These are phyloP conservation scores for Zophobas morio DNA, from an alignment of 1,140 invertebrate species.

Conservation along the genomic window DNA sequence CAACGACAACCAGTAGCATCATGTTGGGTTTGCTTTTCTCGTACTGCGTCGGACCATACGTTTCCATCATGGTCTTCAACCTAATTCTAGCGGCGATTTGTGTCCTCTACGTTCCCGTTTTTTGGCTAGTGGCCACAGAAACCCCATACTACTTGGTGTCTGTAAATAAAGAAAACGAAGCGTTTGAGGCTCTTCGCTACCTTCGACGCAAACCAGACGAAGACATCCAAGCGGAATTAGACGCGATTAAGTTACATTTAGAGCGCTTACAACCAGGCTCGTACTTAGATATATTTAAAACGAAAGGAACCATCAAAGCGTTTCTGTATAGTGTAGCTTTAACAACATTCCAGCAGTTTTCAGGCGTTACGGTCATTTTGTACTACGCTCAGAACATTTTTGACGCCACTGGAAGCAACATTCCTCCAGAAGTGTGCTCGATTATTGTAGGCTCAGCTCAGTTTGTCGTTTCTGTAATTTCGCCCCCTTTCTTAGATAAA, in stretches of 20 bases:
- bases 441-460: constrained; percentile 84
- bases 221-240: not conserved
- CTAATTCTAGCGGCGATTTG: constrained; percentile 3
- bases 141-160: not conserved
- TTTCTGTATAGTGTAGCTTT: constrained; percentile 79
- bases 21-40: constrained; percentile 7
- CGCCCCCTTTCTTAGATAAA: constrained; percentile 83
- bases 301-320: constrained; percentile 73
- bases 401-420: constrained; percentile 71
- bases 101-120: constrained; percentile 54
- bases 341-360: constrained; percentile 81
- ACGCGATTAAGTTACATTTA: not conserved
- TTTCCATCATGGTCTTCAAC: not conserved
- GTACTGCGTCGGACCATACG: constrained; percentile 9
- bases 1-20: not conserved
- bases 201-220: not conserved
- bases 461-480: constrained; percentile 74
- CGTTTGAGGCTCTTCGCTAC: not conserved
- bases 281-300: constrained; percentile 64
- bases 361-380: constrained; percentile 85
- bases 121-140: constrained; percentile 12
- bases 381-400: constrained; percentile 86
- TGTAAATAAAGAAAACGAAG: not conserved
- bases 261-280: not conserved
- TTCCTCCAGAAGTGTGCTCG: constrained; percentile 72